Evolutionary conservation across 2,888 invertebrate genomes (phyloP).

Genomic region (Synanthedon andrenaeformis): DNA sequence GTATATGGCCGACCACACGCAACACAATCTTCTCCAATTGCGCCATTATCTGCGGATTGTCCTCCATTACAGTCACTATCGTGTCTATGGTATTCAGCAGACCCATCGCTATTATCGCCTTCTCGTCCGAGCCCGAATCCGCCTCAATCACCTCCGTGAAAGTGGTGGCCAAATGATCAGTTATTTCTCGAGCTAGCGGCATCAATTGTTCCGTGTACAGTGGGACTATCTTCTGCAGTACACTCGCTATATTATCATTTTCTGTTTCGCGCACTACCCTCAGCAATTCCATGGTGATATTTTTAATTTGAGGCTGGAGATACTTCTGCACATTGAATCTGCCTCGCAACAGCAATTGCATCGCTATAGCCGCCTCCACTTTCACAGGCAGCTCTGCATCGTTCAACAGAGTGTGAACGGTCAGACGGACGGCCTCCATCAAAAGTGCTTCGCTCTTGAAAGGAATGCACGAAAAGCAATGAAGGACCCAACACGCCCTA

Average conservation of each 20-base stretch:
- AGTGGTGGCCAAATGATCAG: conserved; percentile 89
- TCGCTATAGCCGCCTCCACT: conserved; percentile 95
- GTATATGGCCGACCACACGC: conserved; percentile 87
- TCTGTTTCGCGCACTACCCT: conserved; percentile 95
- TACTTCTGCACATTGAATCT: conserved; percentile 82
- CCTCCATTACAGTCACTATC: conserved; percentile 92
- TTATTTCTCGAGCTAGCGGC: conserved; percentile 95
- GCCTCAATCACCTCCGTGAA: conserved; percentile 81
- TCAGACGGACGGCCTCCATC: conserved; percentile 81
- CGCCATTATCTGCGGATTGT: conserved; percentile 81
- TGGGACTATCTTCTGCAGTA: conserved; percentile 94
- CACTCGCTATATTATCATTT: conserved; percentile 96
- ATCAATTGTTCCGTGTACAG: conserved; percentile 88
- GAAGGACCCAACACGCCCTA: conserved; percentile 95
- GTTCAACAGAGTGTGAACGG: conserved; percentile 82
- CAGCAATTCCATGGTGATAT: conserved; percentile 86
- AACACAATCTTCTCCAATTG: conserved; percentile 93
- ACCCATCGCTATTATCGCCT: conserved; percentile 97
- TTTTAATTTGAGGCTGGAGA: conserved; percentile 82
- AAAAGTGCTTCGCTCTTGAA: conserved; percentile 87
- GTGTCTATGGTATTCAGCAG: conserved; percentile 96
- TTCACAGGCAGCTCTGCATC: conserved; percentile 95
- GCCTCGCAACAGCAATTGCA: conserved; percentile 89
- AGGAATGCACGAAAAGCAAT: conserved; percentile 88
- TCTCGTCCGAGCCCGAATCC: conserved; percentile 92